Evolutionary conservation across 1,140 invertebrate genomes (phyloP).

Genomic region (Camponotus floridanus): DNA sequence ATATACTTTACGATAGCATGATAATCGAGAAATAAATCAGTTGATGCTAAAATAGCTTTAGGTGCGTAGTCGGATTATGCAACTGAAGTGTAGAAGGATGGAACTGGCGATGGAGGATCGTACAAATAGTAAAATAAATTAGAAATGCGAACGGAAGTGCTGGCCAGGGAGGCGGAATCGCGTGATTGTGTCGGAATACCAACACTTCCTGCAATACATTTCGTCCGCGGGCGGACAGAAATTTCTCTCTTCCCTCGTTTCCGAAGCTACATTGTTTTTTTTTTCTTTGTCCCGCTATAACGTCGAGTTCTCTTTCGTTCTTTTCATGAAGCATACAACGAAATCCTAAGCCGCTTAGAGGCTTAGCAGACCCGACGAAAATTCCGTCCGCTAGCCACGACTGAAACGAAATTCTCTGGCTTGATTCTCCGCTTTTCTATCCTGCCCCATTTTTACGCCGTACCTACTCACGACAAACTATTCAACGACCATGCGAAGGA

Average conservation of each 20-base stretch:
- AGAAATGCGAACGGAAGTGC: constrained; percentile 43
- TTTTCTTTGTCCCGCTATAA: constrained; percentile 19
- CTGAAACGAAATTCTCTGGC: constrained; percentile 54
- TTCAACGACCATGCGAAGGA: neutral
- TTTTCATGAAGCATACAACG: constrained; percentile 68
- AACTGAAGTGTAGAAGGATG: neutral
- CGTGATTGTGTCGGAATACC: constrained; percentile 51
- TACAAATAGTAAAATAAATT: constrained; percentile 50
- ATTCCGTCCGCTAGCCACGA: constrained; percentile 75
- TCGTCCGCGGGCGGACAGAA: constrained; percentile 35
- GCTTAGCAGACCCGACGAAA: constrained; percentile 83
- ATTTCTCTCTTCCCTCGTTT: constrained; percentile 55
- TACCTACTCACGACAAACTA: constrained; percentile 24
- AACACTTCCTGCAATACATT: constrained; percentile 67
- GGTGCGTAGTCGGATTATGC: constrained; percentile 28
- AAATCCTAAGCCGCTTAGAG: constrained; percentile 84
- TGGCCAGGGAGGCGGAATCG: constrained; percentile 29
- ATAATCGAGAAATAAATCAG: constrained; percentile 17
- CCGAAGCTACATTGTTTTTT: constrained; percentile 40
- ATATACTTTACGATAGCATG: neutral
- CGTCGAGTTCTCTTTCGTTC: constrained; percentile 47
- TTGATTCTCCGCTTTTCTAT: constrained; percentile 42
- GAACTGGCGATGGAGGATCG: neutral
- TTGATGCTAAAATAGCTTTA: neutral
- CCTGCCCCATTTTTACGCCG: neutral